Evolutionary conservation across 2,888 invertebrate species (phyloP), one percentile per base, ranked within the genome.

Genomic region (Diarsia mendica): DNA sequence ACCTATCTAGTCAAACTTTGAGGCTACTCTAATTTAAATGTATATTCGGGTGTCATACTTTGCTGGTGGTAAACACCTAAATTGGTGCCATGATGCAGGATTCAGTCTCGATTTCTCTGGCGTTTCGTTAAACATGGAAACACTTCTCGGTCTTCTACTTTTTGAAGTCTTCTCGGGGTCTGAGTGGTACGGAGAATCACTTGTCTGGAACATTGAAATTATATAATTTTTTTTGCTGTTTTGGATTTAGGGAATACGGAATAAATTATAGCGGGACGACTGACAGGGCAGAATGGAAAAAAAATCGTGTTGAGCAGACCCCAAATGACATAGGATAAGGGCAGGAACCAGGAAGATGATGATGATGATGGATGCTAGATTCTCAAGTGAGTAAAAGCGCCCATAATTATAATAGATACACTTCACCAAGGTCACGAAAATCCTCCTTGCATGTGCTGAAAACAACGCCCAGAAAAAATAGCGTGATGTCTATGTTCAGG

Each of bases 31-130:
- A 67, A 55, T 71, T 68, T 5, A 72, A 63, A 68, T 49, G 10
- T 39, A 61, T 44, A 48, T 67, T 46, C 49, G n/a, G 46, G 68
- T 53, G 63, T 20, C 88, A 85, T 93, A 96, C 96, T 96, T 96
- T 68, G 96, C 93, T 73, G 96, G 95, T 60, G 96, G 96, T 83
- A 97, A 91, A 82, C 94, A 90, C 85, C 92, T 92, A 80, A 96
- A 96, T 82, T 96, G 95, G 90, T 96, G 97, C 97, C 96, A 97
- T 20, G 96, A 96, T 44, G 96, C 95, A 46, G 96, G 96, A 58
- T 95, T 96, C 67, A 96, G 88, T 89, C 92, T 95, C 53, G 93
- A 91, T 88, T 94, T 96, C 76, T 94, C 94, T 68, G 91, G 90
- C 55, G 94, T 91, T 84, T 96, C 95, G 79, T 94, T 95, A 75